Evolutionary conservation across 1,140 invertebrate species (phyloP).

Genomic region (Pantala flavescens): DNA sequence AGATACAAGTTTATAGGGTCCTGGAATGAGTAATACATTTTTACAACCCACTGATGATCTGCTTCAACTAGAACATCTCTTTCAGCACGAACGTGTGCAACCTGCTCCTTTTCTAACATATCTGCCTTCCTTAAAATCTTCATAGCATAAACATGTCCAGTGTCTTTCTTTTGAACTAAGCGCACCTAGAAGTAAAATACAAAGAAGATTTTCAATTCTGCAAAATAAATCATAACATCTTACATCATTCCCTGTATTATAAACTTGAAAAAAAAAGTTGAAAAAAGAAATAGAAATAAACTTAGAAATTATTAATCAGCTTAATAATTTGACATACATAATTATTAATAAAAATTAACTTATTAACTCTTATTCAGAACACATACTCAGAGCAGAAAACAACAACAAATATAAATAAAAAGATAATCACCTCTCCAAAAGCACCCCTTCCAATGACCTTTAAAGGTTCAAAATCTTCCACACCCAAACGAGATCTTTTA

Average conservation of each 20-base stretch:
- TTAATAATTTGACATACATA: too few species aligned
- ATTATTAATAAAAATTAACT: too few species aligned
- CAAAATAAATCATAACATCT: conserved; percentile 17
- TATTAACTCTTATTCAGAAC: too few species aligned
- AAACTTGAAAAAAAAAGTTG: too few species aligned
- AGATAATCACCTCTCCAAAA: conserved; percentile 74
- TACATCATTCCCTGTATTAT: too few species aligned
- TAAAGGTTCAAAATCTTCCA: conserved; percentile 96
- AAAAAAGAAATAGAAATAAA: too few species aligned
- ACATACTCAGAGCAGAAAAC: too few species aligned
- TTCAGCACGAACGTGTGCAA: conserved; percentile 97
- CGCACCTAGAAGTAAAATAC: conserved; percentile 56
- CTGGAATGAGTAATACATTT: conserved; percentile 99
- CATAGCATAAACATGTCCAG: conserved; percentile 99
- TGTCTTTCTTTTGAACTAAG: conserved; percentile 98
- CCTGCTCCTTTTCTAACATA: conserved; percentile 99
- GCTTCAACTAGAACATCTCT: conserved; percentile 96
- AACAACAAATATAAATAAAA: too few species aligned
- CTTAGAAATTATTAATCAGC: too few species aligned
- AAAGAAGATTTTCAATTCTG: background rate
- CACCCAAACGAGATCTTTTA: conserved; percentile 89
- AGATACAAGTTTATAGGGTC: conserved; percentile 98
- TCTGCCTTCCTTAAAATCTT: conserved; percentile 98
- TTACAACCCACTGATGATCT: conserved; percentile 99
- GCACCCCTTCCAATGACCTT: conserved; percentile 96